A percentile compares a stretch with the other conserved stretches of the same genome.
These are phyloP conservation scores for Drosophila tristis DNA, from an alignment of 1,140 invertebrate species.

Conservation along the genomic window DNA sequence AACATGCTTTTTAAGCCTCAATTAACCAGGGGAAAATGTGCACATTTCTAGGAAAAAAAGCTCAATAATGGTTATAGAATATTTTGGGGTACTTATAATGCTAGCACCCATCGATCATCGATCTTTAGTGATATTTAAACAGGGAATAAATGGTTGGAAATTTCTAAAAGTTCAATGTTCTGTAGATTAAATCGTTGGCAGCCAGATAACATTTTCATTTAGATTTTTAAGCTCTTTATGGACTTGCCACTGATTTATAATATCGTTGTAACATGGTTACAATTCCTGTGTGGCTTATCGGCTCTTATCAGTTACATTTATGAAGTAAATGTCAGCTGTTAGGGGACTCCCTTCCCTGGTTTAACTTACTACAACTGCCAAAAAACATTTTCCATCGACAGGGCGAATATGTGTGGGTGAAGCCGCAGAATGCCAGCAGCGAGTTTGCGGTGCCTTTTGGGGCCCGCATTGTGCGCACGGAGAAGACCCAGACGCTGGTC, in stretches of 20 bases:
- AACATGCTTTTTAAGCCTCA: slow-evolving; percentile 1
- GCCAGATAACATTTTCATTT: slow-evolving; percentile 16
- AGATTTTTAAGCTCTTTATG: slow-evolving; percentile 9
- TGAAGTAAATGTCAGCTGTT: not conserved
- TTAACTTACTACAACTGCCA: slow-evolving; percentile 13
- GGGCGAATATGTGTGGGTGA: slow-evolving; percentile 95
- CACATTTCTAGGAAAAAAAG: not conserved
- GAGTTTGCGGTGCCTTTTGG: slow-evolving; percentile 94
- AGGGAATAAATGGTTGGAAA: not conserved
- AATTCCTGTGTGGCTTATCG: not conserved
- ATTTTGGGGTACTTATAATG: too few relatives aligned
- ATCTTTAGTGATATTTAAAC: too few relatives aligned
- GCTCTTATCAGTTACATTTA: not conserved
- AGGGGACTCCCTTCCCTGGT: slow-evolving; percentile 13
- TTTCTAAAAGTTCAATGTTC: slow-evolving; percentile 3
- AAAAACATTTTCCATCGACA: slow-evolving; percentile 64
- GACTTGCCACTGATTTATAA: slow-evolving; percentile 33
- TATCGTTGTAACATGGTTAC: not conserved
- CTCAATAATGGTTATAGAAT: not conserved
- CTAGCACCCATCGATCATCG: too few relatives aligned
- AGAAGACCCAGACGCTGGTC: slow-evolving; percentile 91
- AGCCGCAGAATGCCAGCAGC: slow-evolving; percentile 86
- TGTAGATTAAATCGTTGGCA: not conserved
- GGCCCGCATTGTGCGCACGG: slow-evolving; percentile 90
- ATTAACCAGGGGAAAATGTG: not conserved